phyloP scores from a whole-genome alignment of 2,888 invertebrate species.

The Sympetrum striolatum region DNA sequence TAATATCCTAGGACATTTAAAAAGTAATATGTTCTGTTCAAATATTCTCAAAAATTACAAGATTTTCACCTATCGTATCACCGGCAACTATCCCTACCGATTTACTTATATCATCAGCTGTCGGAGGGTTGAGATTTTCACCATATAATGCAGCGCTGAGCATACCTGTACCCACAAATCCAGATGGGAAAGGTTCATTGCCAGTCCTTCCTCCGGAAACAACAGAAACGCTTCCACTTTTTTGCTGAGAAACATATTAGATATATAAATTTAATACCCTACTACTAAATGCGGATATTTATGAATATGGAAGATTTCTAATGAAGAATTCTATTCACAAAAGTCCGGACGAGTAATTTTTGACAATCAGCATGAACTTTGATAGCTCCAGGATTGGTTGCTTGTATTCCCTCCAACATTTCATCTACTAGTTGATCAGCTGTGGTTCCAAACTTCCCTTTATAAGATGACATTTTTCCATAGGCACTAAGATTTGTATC shows the following conservation, averaged over 20 bases:
- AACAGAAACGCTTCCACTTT: conserved; percentile 60
- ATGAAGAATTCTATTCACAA: not conserved
- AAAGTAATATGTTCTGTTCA: too few species aligned
- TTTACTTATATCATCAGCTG: conserved; percentile 71
- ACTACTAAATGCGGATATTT: not conserved
- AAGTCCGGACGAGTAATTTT: not conserved
- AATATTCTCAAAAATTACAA: not conserved
- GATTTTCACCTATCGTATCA: conserved; percentile 64
- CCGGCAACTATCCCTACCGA: conserved; percentile 68
- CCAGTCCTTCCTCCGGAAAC: conserved; percentile 85
- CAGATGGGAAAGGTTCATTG: conserved; percentile 75
- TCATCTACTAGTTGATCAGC: conserved; percentile 64
- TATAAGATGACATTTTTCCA: not conserved
- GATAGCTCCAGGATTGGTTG: conserved; percentile 62
- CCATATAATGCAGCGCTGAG: conserved; percentile 78
- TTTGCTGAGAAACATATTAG: conserved; percentile 58
- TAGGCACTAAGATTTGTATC: too few species aligned
- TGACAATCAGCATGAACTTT: conserved; percentile 53
- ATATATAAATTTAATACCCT: not conserved
- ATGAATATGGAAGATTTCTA: not conserved
- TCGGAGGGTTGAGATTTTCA: conserved; percentile 79
- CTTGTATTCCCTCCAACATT: conserved; percentile 65
- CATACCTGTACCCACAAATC: conserved; percentile 82
- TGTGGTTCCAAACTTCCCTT: conserved; percentile 63
- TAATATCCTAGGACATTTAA: too few species aligned